Evolutionary conservation across 2,113 vertebrate genomes (phyloP).

Genomic region (Catharus fuscescens): DNA sequence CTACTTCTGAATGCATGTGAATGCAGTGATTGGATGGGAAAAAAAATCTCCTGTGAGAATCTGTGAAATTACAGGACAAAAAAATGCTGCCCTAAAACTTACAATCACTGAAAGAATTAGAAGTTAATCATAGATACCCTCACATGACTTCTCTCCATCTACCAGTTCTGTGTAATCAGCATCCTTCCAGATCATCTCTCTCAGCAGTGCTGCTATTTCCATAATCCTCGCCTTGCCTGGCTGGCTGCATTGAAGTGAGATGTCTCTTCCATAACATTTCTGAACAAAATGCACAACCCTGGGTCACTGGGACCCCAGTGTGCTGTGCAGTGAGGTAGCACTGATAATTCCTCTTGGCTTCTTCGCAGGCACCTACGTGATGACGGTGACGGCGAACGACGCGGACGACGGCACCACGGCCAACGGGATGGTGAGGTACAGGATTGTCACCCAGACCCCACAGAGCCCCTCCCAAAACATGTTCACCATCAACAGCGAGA

Average conservation of each 20-base stretch:
- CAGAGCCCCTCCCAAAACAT: constrained; percentile 95
- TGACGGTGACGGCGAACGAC: constrained; percentile 92
- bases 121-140: constrained; percentile 23
- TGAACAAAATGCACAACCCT: background rate
- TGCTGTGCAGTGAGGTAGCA: background rate
- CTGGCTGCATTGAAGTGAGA: background rate
- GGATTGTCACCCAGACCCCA: constrained; percentile 91
- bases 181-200: background rate
- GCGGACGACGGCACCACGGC: constrained; percentile 92
- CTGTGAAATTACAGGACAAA: background rate
- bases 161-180: background rate
- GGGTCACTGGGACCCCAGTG: fast-evolving
- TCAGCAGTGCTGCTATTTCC: constrained; percentile 20
- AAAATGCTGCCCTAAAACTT: constrained; percentile 15
- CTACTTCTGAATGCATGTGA: background rate
- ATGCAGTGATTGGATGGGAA: background rate
- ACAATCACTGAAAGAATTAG: constrained; percentile 43
- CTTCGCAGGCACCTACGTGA: constrained; percentile 89
- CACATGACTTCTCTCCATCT: background rate
- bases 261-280: background rate
- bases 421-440: constrained; percentile 94
- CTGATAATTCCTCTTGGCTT: background rate
- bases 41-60: background rate
- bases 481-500: constrained; percentile 98
- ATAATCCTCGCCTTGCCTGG: background rate